Percentiles rank a stretch among this genome's conserved stretches.
These are phyloP conservation scores for Blastobasis lacticolella DNA, from an alignment of 2,888 invertebrate genomes.

Conservation along the genomic window DNA sequence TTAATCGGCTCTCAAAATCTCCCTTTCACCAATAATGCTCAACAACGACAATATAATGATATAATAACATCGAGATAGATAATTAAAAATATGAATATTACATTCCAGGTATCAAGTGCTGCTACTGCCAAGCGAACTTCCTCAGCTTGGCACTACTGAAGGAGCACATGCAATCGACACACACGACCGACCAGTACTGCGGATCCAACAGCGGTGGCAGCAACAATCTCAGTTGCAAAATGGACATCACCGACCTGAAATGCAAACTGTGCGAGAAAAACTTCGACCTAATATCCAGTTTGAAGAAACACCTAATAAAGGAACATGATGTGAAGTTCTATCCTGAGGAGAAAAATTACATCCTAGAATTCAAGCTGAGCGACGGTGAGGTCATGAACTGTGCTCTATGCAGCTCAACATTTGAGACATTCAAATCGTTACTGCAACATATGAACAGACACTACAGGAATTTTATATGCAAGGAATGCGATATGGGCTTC, in stretches of 20 bases:
- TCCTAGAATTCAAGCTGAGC: constrained; percentile 51
- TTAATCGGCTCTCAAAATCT: too few species aligned
- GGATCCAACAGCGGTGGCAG: constrained; percentile 41
- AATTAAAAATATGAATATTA: too few species aligned
- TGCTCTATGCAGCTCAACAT: constrained; percentile 47
- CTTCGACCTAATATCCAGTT: constrained; percentile 27
- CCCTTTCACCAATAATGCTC: too few species aligned
- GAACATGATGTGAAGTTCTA: constrained; percentile 50
- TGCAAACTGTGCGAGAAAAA: constrained; percentile 40
- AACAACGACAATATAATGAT: too few species aligned
- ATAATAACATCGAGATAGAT: too few species aligned
- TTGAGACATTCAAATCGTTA: constrained; percentile 58
- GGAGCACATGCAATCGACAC: constrained; percentile 30
- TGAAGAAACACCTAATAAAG: constrained; percentile 43
- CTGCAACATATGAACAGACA: constrained; percentile 62
- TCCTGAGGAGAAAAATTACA: constrained; percentile 45
- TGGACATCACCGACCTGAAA: constrained; percentile 51
- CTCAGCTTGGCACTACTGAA: constrained; percentile 30
- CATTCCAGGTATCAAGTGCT: constrained; percentile 35
- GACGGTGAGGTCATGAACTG: constrained; percentile 43
- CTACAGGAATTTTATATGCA: constrained; percentile 57
- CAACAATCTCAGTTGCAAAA: constrained; percentile 51
- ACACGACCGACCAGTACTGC: constrained; percentile 27
- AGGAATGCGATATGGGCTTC: constrained; percentile 53
- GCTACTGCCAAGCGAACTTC: constrained; percentile 45